Conservation (phyloP, 2,888 invertebrate genomes). For the Chironomus riparius region DNA sequence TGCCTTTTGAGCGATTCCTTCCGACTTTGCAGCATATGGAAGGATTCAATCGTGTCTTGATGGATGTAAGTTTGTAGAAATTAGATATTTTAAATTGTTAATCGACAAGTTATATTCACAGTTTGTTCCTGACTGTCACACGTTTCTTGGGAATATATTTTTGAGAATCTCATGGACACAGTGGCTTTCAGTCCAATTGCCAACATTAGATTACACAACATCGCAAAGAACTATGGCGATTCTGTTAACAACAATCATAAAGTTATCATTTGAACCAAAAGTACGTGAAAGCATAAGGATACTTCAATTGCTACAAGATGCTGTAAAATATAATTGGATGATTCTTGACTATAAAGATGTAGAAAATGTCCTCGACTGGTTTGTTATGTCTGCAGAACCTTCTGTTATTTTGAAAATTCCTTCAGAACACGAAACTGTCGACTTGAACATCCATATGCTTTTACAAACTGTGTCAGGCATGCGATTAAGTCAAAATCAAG, state of each 20-base stretch:
- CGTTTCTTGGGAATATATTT: slow-evolving; percentile 62
- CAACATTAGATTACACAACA: slow-evolving; percentile 41
- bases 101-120: no score
- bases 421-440: slow-evolving; percentile 46
- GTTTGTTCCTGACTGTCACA: slow-evolving; percentile 59
- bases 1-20: slow-evolving; percentile 65
- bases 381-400: slow-evolving; percentile 62
- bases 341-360: slow-evolving; percentile 51
- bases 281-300: slow-evolving; percentile 45
- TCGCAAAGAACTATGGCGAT: slow-evolving; percentile 50
- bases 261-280: slow-evolving; percentile 62
- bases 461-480: slow-evolving; percentile 29
- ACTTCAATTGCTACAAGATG: slow-evolving; percentile 46
- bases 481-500: slow-evolving; percentile 28
- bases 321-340: slow-evolving; percentile 57
- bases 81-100: no score
- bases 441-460: slow-evolving; percentile 43
- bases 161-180: slow-evolving; percentile 56
- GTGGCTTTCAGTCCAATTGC: slow-evolving; percentile 46
- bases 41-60: slow-evolving; percentile 46
- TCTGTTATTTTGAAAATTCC: slow-evolving; percentile 51
- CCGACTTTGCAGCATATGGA: slow-evolving; percentile 59
- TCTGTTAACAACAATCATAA: slow-evolving; percentile 58
- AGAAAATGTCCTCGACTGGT: slow-evolving; percentile 63
- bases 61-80: slow-evolving; percentile 40